These are phyloP conservation scores for Tinamus guttatus DNA, from an alignment of 2,113 vertebrate genomes.

Conservation along the genomic window DNA sequence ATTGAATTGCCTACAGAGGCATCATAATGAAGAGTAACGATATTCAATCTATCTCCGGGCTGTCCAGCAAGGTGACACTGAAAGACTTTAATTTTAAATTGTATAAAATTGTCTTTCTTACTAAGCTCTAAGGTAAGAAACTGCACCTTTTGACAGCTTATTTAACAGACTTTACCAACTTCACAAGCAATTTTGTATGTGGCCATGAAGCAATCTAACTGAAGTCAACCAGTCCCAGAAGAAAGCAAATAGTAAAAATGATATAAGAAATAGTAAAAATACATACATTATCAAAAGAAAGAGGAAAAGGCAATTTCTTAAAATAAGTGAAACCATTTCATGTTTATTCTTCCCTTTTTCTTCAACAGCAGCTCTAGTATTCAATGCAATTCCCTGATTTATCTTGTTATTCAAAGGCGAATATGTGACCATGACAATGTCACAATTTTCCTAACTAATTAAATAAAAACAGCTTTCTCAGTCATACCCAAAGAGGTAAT, in stretches of 20 bases:
- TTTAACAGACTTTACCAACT: slow-evolving; percentile 45
- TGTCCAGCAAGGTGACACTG: slow-evolving; percentile 14
- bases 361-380: background rate
- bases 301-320: background rate
- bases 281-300: background rate
- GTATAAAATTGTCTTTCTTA: slow-evolving; percentile 14
- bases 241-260: background rate
- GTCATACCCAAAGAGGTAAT: background rate
- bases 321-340: background rate
- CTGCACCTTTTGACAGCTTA: slow-evolving; percentile 30
- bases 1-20: slow-evolving; percentile 16
- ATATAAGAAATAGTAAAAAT: background rate
- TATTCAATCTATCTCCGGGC: background rate
- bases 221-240: background rate
- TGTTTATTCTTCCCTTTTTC: background rate
- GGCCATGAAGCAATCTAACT: background rate
- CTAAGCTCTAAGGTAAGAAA: slow-evolving; percentile 35
- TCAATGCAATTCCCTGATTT: background rate
- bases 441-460: slow-evolving; percentile 54
- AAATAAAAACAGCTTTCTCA: slow-evolving; percentile 22
- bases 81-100: background rate
- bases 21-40: slow-evolving; percentile 13
- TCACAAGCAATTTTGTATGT: slow-evolving; percentile 26
- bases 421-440: background rate
- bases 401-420: background rate